These are phyloP conservation scores for Macroglossus sobrinus DNA, from an alignment of 2,113 vertebrate species.

Conservation along the genomic window DNA sequence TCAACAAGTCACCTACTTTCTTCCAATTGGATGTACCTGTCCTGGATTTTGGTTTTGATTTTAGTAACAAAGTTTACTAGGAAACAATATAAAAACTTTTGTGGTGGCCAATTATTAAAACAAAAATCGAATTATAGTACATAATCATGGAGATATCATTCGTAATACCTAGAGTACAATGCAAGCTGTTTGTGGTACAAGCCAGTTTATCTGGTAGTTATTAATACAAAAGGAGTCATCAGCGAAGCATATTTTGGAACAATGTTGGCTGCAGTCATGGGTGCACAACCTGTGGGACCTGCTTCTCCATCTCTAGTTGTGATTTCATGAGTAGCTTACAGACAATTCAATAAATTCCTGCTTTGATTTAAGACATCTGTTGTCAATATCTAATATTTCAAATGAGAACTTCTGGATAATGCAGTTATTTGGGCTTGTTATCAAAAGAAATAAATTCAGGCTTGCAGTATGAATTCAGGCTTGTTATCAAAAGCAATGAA, in stretches of 20 bases:
- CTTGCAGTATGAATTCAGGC: neutral
- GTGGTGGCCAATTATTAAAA: neutral
- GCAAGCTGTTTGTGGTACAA: neutral
- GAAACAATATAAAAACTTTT: neutral
- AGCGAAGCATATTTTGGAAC: neutral
- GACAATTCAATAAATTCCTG: neutral
- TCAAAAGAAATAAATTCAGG: neutral
- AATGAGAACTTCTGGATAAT: neutral
- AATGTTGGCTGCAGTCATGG: neutral
- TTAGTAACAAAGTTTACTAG: neutral
- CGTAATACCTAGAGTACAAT: neutral
- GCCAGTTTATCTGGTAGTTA: neutral
- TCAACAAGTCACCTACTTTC: neutral
- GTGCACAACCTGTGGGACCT: neutral
- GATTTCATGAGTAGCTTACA: neutral
- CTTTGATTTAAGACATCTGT: neutral
- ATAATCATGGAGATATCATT: neutral
- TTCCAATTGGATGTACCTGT: neutral
- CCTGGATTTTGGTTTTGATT: neutral
- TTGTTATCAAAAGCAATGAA: neutral
- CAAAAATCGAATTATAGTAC: neutral
- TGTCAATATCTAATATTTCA: neutral
- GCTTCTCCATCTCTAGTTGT: neutral
- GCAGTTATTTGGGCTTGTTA: neutral
- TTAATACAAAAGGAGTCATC: neutral